Evolutionary conservation across 37 sponge, comb jelly and placozoan species (phyloP), one percentile per base, ranked within the genome.

Genomic region (Cliona cf. orientalis): DNA sequence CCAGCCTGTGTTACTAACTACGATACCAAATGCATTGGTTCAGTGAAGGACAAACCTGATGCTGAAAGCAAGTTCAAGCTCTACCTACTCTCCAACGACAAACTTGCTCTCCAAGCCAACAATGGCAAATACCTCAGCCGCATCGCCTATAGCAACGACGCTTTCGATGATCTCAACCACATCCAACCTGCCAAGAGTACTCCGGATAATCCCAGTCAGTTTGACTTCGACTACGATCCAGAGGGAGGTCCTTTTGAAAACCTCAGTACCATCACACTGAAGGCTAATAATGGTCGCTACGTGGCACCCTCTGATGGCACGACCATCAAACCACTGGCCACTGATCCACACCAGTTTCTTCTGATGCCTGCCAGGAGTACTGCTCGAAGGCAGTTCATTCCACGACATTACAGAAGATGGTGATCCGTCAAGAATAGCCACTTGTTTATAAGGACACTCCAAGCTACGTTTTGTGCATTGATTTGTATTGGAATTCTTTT

Each of bases 101-200:
- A 32, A 37, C 31, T 66, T 23, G 35, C 67, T 32, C 33, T 66
- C 67, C 67, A 66, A 28, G 67, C 67, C 2, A 6, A 66, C 35
- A 66, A 3, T 6, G 67, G 67, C 28, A 66, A 66, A 36, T 66
- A 66, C 67, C 67, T 66, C 36, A 66, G 67, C 38, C 67, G 67
- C 22, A 66, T 66, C 28, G 37, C 38, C 28, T 66, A 31, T 6
- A 21, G 31, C 34, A 66, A 35, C 7, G 22, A 32, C 33, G 67
- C 67, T 4, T 23, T 66, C 32, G 67, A 66, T 3, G 2, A 23
- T 2, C 19, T 1, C 5, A 66, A 66, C 38, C 33, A 66, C 67
- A 66, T 66, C 2, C 37, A 31, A 28, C 7, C 67, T 32, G 37
- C 37, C 4, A 66, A 66, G 33, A 22, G 5, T 35, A 6, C 3